Evolutionary conservation across 2,113 vertebrate species (phyloP).

Genomic region (Psittacara wagleri): DNA sequence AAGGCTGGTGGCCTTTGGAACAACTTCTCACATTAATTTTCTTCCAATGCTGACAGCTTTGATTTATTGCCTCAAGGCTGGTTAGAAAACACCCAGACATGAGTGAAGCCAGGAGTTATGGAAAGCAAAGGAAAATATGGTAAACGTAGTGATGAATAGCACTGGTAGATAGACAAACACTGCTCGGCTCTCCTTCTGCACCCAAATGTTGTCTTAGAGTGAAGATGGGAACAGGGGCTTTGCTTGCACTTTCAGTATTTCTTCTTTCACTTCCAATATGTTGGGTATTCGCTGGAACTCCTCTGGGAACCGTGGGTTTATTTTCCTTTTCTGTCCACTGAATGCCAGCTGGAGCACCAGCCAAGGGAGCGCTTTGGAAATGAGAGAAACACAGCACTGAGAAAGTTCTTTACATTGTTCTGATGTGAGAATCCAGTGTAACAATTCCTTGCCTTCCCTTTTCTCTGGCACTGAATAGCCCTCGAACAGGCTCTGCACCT

Average conservation of each 20-base stretch:
- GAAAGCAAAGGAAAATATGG: conserved; percentile 57
- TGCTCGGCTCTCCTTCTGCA: neutral
- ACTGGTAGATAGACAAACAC: conserved; percentile 1
- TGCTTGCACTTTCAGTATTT: neutral
- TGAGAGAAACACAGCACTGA: neutral
- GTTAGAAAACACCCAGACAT: conserved; percentile 67
- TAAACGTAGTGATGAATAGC: conserved; percentile 47
- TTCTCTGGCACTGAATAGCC: neutral
- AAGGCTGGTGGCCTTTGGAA: conserved; percentile 68
- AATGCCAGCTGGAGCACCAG: neutral
- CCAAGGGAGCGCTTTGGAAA: neutral
- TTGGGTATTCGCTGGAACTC: neutral
- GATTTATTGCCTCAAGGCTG: conserved; percentile 66
- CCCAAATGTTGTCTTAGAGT: neutral
- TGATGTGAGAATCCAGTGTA: neutral
- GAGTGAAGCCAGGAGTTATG: conserved; percentile 64
- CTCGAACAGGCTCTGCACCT: neutral
- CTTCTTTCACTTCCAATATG: neutral
- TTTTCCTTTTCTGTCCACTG: neutral
- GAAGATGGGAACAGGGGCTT: neutral
- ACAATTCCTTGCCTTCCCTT: neutral
- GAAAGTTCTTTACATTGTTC: neutral
- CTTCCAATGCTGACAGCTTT: conserved; percentile 63
- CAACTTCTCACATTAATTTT: conserved; percentile 73
- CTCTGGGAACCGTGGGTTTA: neutral